A percentile compares a stretch with the other conserved stretches of the same genome.
Conservation (phyloP, 2,888 invertebrate genomes). For the Cecidostiba fungosa region DNA sequence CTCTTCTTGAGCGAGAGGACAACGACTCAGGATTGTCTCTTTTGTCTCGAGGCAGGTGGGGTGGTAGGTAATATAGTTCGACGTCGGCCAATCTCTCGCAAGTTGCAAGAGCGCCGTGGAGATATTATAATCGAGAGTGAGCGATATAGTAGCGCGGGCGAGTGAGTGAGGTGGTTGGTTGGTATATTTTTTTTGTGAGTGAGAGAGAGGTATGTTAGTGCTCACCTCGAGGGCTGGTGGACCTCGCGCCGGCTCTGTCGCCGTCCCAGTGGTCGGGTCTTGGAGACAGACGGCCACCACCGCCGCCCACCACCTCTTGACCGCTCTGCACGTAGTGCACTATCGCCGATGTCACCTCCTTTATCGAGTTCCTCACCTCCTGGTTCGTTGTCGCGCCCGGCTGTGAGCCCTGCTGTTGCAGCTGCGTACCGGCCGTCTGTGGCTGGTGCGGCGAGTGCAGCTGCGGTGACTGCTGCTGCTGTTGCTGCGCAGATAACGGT, state of each 20-base stretch:
- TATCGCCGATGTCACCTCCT: conserved; percentile 95
- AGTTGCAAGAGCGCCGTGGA: not conserved
- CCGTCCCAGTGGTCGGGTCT: conserved; percentile 76
- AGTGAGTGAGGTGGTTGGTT: conserved; percentile 18
- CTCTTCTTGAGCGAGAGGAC: not conserved
- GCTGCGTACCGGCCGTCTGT: conserved; percentile 54
- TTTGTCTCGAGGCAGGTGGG: conserved; percentile 21
- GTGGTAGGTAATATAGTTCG: conserved; percentile 7
- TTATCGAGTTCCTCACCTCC: conserved; percentile 87
- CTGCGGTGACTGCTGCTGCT: conserved; percentile 23
- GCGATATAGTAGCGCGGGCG: not conserved
- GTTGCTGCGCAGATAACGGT: conserved; percentile 17
- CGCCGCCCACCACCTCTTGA: conserved; percentile 78
- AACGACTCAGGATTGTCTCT: conserved; percentile 7
- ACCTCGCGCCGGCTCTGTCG: conserved; percentile 78
- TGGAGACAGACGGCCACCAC: conserved; percentile 75
- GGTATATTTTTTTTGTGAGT: conserved; percentile 63
- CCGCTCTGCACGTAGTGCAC: conserved; percentile 90
- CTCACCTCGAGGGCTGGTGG: conserved; percentile 80
- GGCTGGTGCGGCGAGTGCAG: conserved; percentile 23
- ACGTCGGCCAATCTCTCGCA: not conserved
- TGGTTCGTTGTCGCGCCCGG: conserved; percentile 78
- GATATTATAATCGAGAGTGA: conserved; percentile 1
- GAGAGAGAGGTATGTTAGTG: conserved; percentile 73
- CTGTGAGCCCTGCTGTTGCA: conserved; percentile 66